Evolutionary conservation across 2,797 vertebrate genomes (phyloP).

Genomic region (Sebastes wilsoni): DNA sequence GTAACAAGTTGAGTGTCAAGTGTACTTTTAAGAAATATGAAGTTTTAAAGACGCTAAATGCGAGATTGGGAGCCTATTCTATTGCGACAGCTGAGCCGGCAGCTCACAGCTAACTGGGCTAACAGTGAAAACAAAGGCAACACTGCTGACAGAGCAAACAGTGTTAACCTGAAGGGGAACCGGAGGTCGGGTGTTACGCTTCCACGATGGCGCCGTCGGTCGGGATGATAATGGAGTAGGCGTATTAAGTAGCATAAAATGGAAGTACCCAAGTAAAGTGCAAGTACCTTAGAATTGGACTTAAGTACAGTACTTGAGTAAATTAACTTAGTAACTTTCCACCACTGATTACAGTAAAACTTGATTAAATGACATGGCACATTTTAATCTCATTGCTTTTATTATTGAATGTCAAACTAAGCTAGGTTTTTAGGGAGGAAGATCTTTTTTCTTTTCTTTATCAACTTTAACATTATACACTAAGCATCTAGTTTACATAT

Average conservation of each 20-base stretch:
- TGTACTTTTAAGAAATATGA: background rate
- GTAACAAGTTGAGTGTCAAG: background rate
- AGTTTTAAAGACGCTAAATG: background rate
- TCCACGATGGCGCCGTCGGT: too few species aligned
- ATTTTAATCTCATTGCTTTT: background rate
- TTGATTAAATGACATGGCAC: background rate
- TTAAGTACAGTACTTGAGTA: background rate
- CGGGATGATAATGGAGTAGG: too few species aligned
- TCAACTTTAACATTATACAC: background rate
- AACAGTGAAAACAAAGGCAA: too few species aligned
- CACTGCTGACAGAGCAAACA: too few species aligned
- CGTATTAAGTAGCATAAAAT: too few species aligned
- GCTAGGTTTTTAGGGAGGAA: background rate
- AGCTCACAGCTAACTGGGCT: too few species aligned
- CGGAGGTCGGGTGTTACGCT: too few species aligned
- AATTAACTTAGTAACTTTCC: background rate
- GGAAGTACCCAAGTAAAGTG: background rate
- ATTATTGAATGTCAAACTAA: background rate
- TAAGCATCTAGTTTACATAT: slow-evolving; percentile 18
- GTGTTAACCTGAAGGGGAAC: too few species aligned
- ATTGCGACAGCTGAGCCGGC: too few species aligned
- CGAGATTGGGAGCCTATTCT: too few species aligned
- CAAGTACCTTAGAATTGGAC: background rate
- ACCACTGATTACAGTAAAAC: background rate
- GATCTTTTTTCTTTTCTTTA: slow-evolving; percentile 2